Conservation (phyloP, 2,113 vertebrate species). For the Heteronetta atricapilla region DNA sequence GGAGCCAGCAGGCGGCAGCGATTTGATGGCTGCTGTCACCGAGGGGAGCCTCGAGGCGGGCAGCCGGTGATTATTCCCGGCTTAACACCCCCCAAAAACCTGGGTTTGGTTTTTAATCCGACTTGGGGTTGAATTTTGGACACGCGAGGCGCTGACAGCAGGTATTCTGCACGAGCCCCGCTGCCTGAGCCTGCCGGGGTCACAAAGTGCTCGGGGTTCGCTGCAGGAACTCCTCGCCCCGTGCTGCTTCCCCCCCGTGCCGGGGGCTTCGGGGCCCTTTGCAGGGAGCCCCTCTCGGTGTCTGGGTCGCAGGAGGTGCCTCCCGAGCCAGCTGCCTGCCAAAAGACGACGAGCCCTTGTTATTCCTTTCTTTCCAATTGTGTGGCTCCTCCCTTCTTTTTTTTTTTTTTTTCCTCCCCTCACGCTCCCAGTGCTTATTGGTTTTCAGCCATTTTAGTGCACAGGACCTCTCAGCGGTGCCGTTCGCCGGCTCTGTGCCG, state of each 20-base stretch:
- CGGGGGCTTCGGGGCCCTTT: neutral
- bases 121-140: neutral
- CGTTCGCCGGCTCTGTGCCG: neutral
- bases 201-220: accelerated
- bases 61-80: neutral
- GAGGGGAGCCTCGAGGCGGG: neutral
- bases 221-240: neutral
- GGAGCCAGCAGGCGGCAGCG: slow-evolving; percentile 25
- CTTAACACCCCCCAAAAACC: neutral
- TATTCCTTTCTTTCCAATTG: neutral
- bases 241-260: neutral
- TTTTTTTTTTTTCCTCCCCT: neutral
- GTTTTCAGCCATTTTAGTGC: slow-evolving; percentile 18
- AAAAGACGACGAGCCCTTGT: neutral
- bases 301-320: neutral
- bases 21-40: neutral
- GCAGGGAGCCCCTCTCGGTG: neutral
- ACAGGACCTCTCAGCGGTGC: neutral
- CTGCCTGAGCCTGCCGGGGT: neutral
- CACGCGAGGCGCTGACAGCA: accelerated
- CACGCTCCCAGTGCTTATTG: neutral
- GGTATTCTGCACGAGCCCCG: neutral
- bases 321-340: neutral
- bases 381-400: neutral
- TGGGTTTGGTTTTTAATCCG: neutral